Evolutionary conservation across 2,113 vertebrate genomes (phyloP).

Genomic region (Scomber colias): DNA sequence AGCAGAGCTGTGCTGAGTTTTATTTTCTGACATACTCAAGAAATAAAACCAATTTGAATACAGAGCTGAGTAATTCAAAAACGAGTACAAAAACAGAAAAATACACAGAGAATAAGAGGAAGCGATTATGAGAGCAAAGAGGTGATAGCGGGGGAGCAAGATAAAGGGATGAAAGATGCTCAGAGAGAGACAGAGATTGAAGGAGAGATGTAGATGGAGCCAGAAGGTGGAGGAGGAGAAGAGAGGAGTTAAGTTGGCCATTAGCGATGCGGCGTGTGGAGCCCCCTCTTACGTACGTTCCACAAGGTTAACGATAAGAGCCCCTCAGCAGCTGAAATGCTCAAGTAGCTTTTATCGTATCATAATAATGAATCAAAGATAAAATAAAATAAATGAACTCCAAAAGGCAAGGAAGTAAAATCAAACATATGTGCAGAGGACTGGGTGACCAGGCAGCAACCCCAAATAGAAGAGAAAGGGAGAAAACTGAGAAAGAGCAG

Average conservation of each 20-base stretch:
- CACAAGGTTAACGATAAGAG: conserved; percentile 90
- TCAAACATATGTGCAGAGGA: conserved; percentile 79
- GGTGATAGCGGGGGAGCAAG: conserved; percentile 2
- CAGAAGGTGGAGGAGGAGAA: conserved; percentile 76
- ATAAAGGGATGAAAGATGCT: conserved; percentile 43
- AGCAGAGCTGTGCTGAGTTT: conserved; percentile 18
- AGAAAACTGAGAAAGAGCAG: conserved; percentile 27
- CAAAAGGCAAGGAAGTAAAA: conserved; percentile 82
- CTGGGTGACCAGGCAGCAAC: conserved; percentile 55
- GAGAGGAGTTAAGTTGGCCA: conserved; percentile 82
- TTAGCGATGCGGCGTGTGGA: conserved; percentile 82
- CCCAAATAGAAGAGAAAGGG: conserved; percentile 60
- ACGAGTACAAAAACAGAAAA: neutral
- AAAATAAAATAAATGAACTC: conserved; percentile 90
- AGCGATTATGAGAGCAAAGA: conserved; percentile 21
- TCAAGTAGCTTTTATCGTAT: conserved; percentile 91
- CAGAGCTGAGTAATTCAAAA: neutral
- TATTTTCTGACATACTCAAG: conserved; percentile 4
- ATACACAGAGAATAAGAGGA: neutral
- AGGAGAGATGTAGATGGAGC: conserved; percentile 68
- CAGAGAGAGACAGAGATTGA: conserved; percentile 50
- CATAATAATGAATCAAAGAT: conserved; percentile 91
- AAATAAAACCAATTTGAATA: neutral
- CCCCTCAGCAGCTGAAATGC: conserved; percentile 86
- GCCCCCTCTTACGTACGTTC: conserved; percentile 82